phyloP scores from a whole-genome alignment of 2,888 invertebrate species.

The Seira musarum region DNA sequence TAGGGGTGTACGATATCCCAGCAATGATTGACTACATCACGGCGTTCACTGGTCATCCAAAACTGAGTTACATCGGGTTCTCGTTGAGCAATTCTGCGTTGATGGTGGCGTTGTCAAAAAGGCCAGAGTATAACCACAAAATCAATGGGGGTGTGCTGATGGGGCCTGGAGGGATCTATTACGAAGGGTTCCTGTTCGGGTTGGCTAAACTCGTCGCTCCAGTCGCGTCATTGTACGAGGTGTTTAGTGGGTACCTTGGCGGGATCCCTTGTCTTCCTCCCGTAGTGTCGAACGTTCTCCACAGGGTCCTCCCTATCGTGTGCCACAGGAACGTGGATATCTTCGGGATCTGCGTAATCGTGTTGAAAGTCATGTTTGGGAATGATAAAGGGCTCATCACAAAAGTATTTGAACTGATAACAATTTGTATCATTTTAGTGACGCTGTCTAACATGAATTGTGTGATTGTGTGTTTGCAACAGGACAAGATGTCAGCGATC shows the following conservation, averaged over 20 bases:
- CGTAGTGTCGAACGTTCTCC: constrained; percentile 20
- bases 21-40: constrained; percentile 22
- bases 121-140: constrained; percentile 21
- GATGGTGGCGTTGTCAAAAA: constrained; percentile 13
- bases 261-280: constrained; percentile 23
- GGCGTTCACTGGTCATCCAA: not conserved
- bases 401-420: no score
- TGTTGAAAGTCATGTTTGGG: constrained; percentile 23
- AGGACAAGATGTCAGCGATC: constrained; percentile 37
- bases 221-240: not conserved
- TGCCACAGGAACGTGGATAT: constrained; percentile 40
- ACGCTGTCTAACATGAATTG: no score
- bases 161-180: constrained; percentile 21
- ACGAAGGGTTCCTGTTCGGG: not conserved
- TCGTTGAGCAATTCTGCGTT: constrained; percentile 21
- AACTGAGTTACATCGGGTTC: constrained; percentile 20
- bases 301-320: constrained; percentile 16
- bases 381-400: constrained; percentile 40
- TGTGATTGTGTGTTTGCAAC: no score
- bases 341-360: constrained; percentile 29
- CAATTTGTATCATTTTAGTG: no score
- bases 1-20: constrained; percentile 11
- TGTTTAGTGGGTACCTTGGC: not conserved
- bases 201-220: not conserved
- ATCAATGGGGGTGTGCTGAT: constrained; percentile 13